Conservation (phyloP, 1,140 invertebrate species). For the Drosophila bipectinata region DNA sequence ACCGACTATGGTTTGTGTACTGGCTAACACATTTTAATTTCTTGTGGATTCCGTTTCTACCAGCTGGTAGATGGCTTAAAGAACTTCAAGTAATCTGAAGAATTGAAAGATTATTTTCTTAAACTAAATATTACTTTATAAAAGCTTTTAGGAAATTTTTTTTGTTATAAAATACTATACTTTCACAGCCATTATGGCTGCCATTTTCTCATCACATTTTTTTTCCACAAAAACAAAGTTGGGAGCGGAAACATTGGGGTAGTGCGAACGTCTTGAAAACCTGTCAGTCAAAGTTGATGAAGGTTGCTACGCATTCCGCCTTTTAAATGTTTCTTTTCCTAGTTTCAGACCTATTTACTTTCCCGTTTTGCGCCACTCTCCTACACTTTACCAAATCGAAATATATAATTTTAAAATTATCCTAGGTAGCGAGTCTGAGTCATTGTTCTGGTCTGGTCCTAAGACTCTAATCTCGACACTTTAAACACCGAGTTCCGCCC, state of each 20-base stretch:
- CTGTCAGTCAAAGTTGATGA: slow-evolving; percentile 83
- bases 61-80: not conserved
- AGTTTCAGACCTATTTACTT: slow-evolving; percentile 38
- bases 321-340: slow-evolving; percentile 58
- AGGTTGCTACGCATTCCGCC: slow-evolving; percentile 74
- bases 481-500: slow-evolving; percentile 66
- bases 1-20: not conserved
- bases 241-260: slow-evolving; percentile 52
- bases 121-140: no score
- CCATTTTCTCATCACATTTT: not conserved
- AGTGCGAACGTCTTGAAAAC: slow-evolving; percentile 83
- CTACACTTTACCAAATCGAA: slow-evolving; percentile 22
- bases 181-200: not conserved
- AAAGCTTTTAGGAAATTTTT: no score
- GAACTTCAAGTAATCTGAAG: no score
- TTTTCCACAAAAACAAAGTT: slow-evolving; percentile 51
- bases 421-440: slow-evolving; percentile 36
- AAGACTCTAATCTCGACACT: slow-evolving; percentile 74
- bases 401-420: slow-evolving; percentile 61
- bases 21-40: not conserved
- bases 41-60: not conserved
- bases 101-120: no score
- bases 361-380: slow-evolving; percentile 31
- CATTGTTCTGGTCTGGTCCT: slow-evolving; percentile 73
- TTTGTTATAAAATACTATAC: no score